A percentile compares a stretch with the other conserved stretches of the same genome.
phyloP scores from a whole-genome alignment of 2,888 invertebrate genomes.

The Dendrolimus pini region DNA sequence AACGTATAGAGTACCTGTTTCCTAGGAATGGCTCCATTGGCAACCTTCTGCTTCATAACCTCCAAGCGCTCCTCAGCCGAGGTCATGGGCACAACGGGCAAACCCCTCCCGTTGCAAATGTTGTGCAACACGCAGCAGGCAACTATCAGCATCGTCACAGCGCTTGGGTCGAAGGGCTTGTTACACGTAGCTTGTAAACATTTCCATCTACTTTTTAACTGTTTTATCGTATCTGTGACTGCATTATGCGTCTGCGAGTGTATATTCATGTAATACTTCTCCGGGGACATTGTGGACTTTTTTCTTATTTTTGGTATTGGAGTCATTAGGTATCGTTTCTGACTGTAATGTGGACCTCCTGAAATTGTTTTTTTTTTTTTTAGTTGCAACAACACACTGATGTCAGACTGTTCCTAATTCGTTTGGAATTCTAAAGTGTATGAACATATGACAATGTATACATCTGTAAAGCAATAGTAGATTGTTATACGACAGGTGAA shows the following conservation, averaged over 20 bases:
- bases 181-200: slow-evolving; percentile 61
- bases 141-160: slow-evolving; percentile 50
- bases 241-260: slow-evolving; percentile 43
- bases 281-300: slow-evolving; percentile 58
- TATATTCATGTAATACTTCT: slow-evolving; percentile 55
- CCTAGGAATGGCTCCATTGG: slow-evolving; percentile 51
- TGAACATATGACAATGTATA: no score
- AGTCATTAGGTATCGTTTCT: slow-evolving; percentile 56
- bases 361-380: slow-evolving; percentile 14
- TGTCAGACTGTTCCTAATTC: no score
- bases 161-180: slow-evolving; percentile 54
- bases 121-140: slow-evolving; percentile 60
- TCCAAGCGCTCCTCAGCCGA: slow-evolving; percentile 57
- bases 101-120: slow-evolving; percentile 41
- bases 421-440: no score
- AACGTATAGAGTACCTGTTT: no score
- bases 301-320: slow-evolving; percentile 63
- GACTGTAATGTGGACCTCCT: slow-evolving; percentile 58
- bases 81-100: slow-evolving; percentile 46
- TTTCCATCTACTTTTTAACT: slow-evolving; percentile 62
- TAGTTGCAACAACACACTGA: no score
- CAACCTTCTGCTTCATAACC: slow-evolving; percentile 63
- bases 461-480: no score
- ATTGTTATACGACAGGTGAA: no score
- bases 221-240: slow-evolving; percentile 52